Evolutionary conservation across 1,140 invertebrate species (phyloP).

Genomic region (Yoshiicerus persimilis): DNA sequence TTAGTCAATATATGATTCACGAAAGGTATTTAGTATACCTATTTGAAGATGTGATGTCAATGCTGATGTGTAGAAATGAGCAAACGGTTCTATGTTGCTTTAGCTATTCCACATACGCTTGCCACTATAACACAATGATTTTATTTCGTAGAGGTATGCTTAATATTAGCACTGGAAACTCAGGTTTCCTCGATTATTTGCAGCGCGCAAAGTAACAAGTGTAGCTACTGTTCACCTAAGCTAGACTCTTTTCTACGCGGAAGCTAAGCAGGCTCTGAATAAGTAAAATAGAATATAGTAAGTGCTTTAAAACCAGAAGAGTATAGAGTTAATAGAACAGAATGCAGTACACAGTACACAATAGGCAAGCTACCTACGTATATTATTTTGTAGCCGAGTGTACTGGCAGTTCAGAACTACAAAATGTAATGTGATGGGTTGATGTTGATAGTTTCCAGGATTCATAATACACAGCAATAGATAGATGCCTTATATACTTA

Average conservation of each 20-base stretch:
- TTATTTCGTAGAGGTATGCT: not conserved
- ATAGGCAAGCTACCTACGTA: not conserved
- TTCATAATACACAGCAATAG: not conserved
- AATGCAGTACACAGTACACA: no score
- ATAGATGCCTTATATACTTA: not conserved
- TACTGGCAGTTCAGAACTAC: not conserved
- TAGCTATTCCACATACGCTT: not conserved
- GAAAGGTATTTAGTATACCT: not conserved
- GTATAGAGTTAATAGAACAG: no score
- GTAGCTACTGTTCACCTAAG: not conserved
- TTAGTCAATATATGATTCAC: no score
- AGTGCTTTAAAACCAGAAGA: not conserved
- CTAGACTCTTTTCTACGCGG: not conserved
- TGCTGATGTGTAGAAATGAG: not conserved
- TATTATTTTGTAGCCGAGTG: not conserved
- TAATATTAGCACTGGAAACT: not conserved
- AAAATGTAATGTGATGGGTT: not conserved
- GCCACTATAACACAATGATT: not conserved
- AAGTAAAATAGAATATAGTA: not conserved
- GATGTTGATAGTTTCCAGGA: not conserved
- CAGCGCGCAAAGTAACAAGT: not conserved
- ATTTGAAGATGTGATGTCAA: not conserved
- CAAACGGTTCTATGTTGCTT: not conserved
- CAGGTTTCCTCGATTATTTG: not conserved
- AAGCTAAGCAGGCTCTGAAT: not conserved